Evolutionary conservation across 2,113 vertebrate species (phyloP), one percentile per base, ranked within the genome.

Genomic region (Phylloscopus trochilus): DNA sequence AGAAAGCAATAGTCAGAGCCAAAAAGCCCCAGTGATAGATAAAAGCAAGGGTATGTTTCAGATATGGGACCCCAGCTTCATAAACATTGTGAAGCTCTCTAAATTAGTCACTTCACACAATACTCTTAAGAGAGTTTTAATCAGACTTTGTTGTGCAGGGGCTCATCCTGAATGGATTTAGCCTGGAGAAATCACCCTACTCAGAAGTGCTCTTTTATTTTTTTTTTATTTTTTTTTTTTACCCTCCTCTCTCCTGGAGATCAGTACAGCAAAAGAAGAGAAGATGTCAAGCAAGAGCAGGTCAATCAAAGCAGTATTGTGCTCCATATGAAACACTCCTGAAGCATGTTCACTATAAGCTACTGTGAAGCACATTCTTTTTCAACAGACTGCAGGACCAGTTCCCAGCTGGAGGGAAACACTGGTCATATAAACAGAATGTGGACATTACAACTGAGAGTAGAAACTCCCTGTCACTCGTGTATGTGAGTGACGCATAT

Each of bases 251-350:
- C 46, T 95, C 62, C 80, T 86, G 74, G 44, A 85, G 68, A 90
- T 68, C 27, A 72, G 58, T 62, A 47, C 43, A 92, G 59, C 24
- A 90, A 92, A 96, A 96, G 92, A 81, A 88, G 72, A 88, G 78
- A 93, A 77, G 91, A 95, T 93, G 94, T 85, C 83, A 89, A 92
- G 84, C 83, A 91, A 90, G 91, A 90, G 64, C 67, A 87, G 79
- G 62, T 73, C 94, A 95, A 87, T 97, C 95, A 96, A 43, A 46
- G 62, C 72, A 83, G 27, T 55, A 76, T 78, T 89, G 87, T 94
- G 77, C 72, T 93, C 55, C 74, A 28, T 90, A 96, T 37, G 55
- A 95, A 94, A 60, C 66, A 82, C 22, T 13, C 92, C 96, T 95
- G 56, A 92, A 85, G 60, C 31, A 52, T 19, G 73, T 83, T 96